phyloP scores from a whole-genome alignment of 2,113 vertebrate species.

The Tauraco erythrolophus region DNA sequence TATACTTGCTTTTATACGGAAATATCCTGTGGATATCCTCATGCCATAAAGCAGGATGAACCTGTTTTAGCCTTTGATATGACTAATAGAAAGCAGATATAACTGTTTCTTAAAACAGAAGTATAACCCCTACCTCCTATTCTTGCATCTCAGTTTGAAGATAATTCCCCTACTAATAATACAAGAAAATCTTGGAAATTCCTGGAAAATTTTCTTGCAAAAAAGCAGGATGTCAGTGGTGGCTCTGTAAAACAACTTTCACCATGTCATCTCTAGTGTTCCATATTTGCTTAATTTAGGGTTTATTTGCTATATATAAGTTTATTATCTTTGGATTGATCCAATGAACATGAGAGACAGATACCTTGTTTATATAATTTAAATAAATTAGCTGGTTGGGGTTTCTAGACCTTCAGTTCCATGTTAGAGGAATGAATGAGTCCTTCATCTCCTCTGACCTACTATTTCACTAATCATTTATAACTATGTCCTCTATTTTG shows the following conservation, averaged over 20 bases:
- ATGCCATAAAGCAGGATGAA: background rate
- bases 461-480: background rate
- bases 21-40: background rate
- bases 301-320: background rate
- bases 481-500: background rate
- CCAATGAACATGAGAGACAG: background rate
- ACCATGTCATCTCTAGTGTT: background rate
- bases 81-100: background rate
- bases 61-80: background rate
- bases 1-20: background rate
- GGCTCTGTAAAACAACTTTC: background rate
- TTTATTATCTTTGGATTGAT: background rate
- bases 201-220: background rate
- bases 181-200: background rate
- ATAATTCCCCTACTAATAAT: background rate
- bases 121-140: fast-evolving
- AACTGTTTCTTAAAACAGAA: background rate
- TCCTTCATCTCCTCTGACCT: background rate
- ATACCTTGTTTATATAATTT: background rate
- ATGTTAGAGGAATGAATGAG: background rate
- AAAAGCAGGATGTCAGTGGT: fast-evolving
- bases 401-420: background rate
- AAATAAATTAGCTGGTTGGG: background rate
- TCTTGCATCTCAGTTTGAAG: background rate
- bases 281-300: background rate